Base-by-base conservation (phyloP, 1,140 invertebrate genomes). In the Drosophila persimilis region DNA sequence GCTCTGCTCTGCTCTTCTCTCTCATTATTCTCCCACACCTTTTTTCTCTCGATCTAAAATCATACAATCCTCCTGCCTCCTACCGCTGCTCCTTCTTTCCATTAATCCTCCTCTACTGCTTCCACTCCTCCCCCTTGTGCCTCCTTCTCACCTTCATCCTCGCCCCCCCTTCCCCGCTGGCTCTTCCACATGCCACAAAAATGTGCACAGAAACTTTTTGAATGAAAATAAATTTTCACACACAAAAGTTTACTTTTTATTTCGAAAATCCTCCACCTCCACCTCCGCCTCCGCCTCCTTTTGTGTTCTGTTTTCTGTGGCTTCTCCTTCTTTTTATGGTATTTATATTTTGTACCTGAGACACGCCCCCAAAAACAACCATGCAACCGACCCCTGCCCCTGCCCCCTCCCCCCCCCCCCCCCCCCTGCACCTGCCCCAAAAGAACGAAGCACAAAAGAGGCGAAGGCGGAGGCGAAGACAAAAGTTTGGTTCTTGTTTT, bases 191-290 rank as follows among this genome's bases (percentile, higher is more conserved):
- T 39, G 35, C 35, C 20, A 55, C 43, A 43, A 55, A 55, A 31
- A 46, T 15, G 17, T 20, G 44, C 17, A 35, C 52, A 59, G 67
- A 83, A 83, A 83, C 75, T 84, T 83, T 84, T 83, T 83, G 75
- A 84, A 83, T 83, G 80, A 83, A 83, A 84, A 83, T 78, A 79
- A 75, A 84, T 69, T 84, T 83, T 79, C 80, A 75, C 61, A 84
- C 80, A 81, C 72, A 70, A 22, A 64, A 70, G 63, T 70, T 70
- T 57, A 52, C 35, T 22, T 67, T 48, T 66, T 66, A 41, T 67
- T 69, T 45, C 8, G 43, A 53, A 22, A 26, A 47, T 67, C 48
- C 65, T 45, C 50, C 29, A 5, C 46, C 31, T 35, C 20, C 41
- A 44, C 43, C 53, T 63, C 43, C 29, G 20, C 29, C 35, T 39